Base-by-base conservation (phyloP, 2,888 invertebrate species). In the Hybos culiciformis region DNA sequence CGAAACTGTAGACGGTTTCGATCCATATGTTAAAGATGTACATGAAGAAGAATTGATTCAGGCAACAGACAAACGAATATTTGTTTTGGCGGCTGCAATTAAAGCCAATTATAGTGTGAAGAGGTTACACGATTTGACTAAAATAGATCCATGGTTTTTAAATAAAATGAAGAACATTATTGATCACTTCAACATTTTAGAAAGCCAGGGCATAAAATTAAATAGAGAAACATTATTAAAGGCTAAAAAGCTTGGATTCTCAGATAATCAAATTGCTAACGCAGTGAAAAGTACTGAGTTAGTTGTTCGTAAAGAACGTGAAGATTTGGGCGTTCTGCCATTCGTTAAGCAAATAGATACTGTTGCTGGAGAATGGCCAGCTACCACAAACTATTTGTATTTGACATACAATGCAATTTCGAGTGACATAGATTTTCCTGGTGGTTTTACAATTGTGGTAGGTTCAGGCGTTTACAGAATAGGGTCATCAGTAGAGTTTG, bases 351-450 rank as follows among this genome's bases (percentile, higher is more conserved):
- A 94, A 71, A 97, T 99, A 50, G 97, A 98, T 65, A 98, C 97
- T 0, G 96, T 98, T 5, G 96, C 98, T 31, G 98, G 96, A 0
- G 98, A 99, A 67, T 99, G 96, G 94, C 98, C 98, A 0, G 97
- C 97, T 0, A 77, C 80, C 24, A 99, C 98, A 2, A 99, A 99
- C 66, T 99, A 99, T 61, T 73, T 99, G n/a, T 99, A 97, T 59
- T 63, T 96, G 21, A 98, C 98, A 0, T 99, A 98, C 64, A 96
- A 93, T 61, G 97, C 86, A 0, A 68, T 61, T 2, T 71, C 75
- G 23, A 84, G 91, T 61, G 94, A 96, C 59, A 61, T 94, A 34
- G 70, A 73, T n/a, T 88, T 87, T 54, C 78, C 79, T 1, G 84
- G 83, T 12, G 78, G 79, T 39, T 82, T 78, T 54, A 78, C 75